phyloP scores from a whole-genome alignment of 2,888 invertebrate species.

The Monoplex corrugatus region DNA sequence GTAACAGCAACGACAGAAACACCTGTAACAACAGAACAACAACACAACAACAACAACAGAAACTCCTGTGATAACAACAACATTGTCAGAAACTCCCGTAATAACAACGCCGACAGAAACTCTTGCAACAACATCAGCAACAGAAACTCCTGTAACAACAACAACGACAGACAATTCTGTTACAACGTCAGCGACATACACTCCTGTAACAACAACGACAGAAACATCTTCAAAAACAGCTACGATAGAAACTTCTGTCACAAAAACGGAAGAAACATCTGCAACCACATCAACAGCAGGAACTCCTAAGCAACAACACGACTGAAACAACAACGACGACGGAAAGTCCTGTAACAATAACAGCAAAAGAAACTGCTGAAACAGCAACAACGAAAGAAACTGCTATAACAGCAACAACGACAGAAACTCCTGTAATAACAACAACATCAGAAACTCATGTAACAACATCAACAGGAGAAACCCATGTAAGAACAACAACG shows the following conservation, averaged over 20 bases:
- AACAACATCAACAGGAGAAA: not conserved
- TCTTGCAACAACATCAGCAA: not conserved
- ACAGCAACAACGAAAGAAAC: not conserved
- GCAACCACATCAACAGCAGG: not conserved
- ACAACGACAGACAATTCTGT: not conserved
- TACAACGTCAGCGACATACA: not conserved
- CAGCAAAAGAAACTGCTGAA: not conserved
- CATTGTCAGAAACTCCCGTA: not conserved
- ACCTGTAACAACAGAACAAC: too few species aligned
- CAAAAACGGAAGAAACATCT: not conserved
- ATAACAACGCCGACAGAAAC: not conserved
- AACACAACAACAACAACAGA: not conserved
- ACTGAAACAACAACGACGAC: not conserved
- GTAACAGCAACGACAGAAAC: not conserved
- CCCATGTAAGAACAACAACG: not conserved
- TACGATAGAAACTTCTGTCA: constrained; percentile 24
- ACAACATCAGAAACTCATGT: not conserved
- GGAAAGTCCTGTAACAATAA: not conserved
- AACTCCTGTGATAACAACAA: not conserved
- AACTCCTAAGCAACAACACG: too few species aligned
- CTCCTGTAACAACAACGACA: constrained; percentile 23
- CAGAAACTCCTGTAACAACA: not conserved
- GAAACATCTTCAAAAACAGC: not conserved
- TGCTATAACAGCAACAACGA: not conserved
- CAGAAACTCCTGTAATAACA: not conserved